Conservation (phyloP, 2,888 invertebrate genomes). For the Carabus problematicus region DNA sequence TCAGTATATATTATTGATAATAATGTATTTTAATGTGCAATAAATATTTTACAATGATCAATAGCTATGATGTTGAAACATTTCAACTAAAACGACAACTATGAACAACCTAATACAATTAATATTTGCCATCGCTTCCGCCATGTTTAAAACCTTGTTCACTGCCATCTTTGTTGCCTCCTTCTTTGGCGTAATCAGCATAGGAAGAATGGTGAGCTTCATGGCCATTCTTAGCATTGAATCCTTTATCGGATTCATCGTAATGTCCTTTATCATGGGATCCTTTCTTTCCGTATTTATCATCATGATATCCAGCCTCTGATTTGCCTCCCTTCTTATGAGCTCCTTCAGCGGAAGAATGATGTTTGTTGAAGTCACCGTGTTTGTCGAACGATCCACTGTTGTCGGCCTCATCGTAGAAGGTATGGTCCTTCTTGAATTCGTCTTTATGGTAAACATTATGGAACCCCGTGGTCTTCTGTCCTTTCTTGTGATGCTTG, state of each 20-base stretch:
- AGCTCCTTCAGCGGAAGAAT: constrained; percentile 64
- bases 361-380: constrained; percentile 64
- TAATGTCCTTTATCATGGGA: constrained; percentile 65
- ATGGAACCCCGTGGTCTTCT: constrained; percentile 74
- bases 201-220: constrained; percentile 64
- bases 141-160: constrained; percentile 60
- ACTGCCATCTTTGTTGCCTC: constrained; percentile 61
- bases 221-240: constrained; percentile 65
- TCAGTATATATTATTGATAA: no score
- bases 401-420: constrained; percentile 75
- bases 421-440: constrained; percentile 78
- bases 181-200: constrained; percentile 65
- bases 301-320: constrained; percentile 63
- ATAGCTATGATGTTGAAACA: neutral
- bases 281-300: constrained; percentile 65
- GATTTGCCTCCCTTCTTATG: constrained; percentile 65
- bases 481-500: constrained; percentile 71
- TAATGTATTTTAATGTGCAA: no score
- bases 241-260: constrained; percentile 63
- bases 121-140: constrained; percentile 45
- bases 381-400: constrained; percentile 72
- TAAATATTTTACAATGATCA: no score
- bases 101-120: constrained; percentile 23
- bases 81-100: constrained; percentile 18
- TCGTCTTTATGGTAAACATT: constrained; percentile 79